Evolutionary conservation across 1,140 invertebrate genomes (phyloP), one percentile per base, ranked within the genome.

Genomic region (Bacillus rossius): DNA sequence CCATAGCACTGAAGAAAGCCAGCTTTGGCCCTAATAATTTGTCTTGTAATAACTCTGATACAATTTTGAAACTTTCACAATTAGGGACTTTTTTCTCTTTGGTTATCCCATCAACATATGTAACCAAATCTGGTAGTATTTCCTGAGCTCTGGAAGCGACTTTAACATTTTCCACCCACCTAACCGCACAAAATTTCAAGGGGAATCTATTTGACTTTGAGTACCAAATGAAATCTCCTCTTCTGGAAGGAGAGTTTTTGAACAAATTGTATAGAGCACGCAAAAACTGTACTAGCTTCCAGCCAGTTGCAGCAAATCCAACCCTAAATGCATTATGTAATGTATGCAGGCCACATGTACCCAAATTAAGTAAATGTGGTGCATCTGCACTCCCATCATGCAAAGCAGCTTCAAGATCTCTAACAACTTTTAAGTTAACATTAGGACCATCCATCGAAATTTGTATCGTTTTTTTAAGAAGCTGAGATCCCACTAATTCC

Each of bases 81-180:
- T 48, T 48, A n/a, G 29, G 22, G 19, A 37, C 40, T 22, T 59
- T 50, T 19, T 25, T 29, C 10, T 34, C 53, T 37, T 61, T 61
- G 22, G 40, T 20, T 65, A 56, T 67, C 61, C 20, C 63, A 26
- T 64, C 67, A 68, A 49, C 63, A 53, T 8, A 64, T 48, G 13
- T 49, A 29, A 53, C 64, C 67, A 59, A 66, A 69, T 23, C 16
- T 64, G 63, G 40, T 65, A 67, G 41, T 56, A 34, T 34, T 34
- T 10, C 29, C 29, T 34, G 29, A 34, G 29, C 10, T 34, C 29
- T 4, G 29, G 29, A 34, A 34, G 29, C 4, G 29, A 34, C 29
- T 34, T 34, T 34, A 34, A 34, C 29, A 34, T 34, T 34, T 34
- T 34, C 29, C 29, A 34, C 29, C 29, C 29, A 34, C 29, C 4